Evolutionary conservation across 2,888 invertebrate genomes (phyloP).

Genomic region (Gari tellinella): DNA sequence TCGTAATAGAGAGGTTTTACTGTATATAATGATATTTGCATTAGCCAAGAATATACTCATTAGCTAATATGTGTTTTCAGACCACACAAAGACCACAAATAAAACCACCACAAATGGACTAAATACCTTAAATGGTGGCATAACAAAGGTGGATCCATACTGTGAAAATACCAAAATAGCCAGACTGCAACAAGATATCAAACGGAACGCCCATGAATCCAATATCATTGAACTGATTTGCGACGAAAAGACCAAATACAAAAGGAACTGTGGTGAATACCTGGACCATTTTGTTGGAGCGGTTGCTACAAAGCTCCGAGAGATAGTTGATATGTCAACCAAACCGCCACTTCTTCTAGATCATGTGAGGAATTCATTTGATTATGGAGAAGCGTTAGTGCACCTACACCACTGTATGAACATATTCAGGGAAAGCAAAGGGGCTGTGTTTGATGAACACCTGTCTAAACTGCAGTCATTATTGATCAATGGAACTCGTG

Average conservation of each 20-base stretch:
- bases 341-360: constrained; percentile 8
- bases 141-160: too few species aligned
- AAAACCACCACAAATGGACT: too few species aligned
- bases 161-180: too few species aligned
- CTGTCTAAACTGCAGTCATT: constrained; percentile 56
- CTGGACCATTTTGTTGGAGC: constrained; percentile 56
- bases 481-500: constrained; percentile 52
- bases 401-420: constrained; percentile 58
- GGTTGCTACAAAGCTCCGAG: constrained; percentile 37
- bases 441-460: constrained; percentile 35
- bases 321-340: constrained; percentile 22
- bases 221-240: constrained; percentile 8
- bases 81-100: too few species aligned
- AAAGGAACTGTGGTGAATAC: constrained; percentile 42
- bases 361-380: constrained; percentile 13
- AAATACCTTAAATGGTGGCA: too few species aligned
- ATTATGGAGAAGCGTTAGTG: constrained; percentile 49
- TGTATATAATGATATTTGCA: too few species aligned
- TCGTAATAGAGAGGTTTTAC: too few species aligned
- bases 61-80: too few species aligned
- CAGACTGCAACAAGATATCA: neutral
- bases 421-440: constrained; percentile 20
- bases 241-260: constrained; percentile 14
- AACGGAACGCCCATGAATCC: neutral
- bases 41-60: too few species aligned